Conservation (phyloP, 1,140 invertebrate genomes). For the Nautilus pompilius region DNA sequence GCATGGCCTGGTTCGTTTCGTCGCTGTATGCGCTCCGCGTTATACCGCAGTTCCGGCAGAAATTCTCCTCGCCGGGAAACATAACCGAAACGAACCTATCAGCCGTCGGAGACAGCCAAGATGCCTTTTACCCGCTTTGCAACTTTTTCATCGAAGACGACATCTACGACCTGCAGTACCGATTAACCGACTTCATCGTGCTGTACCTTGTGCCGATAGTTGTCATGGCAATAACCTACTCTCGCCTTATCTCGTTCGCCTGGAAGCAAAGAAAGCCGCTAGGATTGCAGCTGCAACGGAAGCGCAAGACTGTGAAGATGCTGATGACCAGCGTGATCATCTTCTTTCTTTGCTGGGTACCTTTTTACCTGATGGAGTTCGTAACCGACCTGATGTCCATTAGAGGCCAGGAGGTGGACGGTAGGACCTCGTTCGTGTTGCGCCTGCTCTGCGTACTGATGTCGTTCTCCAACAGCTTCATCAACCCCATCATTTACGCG, state of each 20-base stretch:
- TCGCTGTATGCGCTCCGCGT: background rate
- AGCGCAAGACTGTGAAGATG: background rate
- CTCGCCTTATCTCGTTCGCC: background rate
- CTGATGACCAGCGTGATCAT: background rate
- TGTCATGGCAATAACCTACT: background rate
- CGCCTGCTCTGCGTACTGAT: background rate
- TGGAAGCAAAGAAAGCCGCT: background rate
- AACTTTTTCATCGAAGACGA: slow-evolving; percentile 2
- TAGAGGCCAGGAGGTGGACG: background rate
- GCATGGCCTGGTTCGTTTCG: background rate
- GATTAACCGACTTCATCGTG: background rate
- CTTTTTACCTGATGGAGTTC: background rate
- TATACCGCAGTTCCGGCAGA: background rate
- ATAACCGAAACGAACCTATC: no score
- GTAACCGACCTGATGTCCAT: background rate
- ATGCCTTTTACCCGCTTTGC: background rate
- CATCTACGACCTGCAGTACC: background rate
- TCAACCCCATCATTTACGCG: slow-evolving; percentile 2
- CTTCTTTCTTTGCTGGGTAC: slow-evolving; percentile 1
- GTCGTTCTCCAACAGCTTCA: background rate
- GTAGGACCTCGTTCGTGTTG: background rate
- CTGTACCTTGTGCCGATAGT: background rate
- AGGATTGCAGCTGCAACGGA: background rate
- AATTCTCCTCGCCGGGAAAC: background rate
- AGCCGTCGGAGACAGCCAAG: background rate